Evolutionary conservation across 2,113 vertebrate genomes (phyloP), one percentile per base, ranked within the genome.

Genomic region (Apodemus sylvaticus): DNA sequence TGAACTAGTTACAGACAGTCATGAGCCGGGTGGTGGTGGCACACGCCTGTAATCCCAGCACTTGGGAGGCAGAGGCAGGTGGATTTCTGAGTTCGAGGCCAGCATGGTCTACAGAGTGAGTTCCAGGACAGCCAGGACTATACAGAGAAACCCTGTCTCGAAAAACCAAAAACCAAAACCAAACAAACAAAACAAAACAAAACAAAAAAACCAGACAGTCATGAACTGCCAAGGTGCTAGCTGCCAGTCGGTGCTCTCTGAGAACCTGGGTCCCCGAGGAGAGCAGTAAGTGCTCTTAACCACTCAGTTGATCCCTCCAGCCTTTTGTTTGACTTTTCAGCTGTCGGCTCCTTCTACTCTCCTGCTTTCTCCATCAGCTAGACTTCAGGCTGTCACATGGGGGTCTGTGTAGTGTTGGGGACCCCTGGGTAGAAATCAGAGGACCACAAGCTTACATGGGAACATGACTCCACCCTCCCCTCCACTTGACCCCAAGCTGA

Each of bases 381-480:
- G 76, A 36, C 76, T 71, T 31, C 24, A 74, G 11, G 31, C 51
- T 39, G 60, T 60, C 1, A 11, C 7, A 42, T 3, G 2, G 1
- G 1, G 66, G 64, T 8, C 76, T 24, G 0, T 4, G 60, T n/a
- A 55, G n/a, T 19, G 14, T 17, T 19, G 20, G 64, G 29, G 8
- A 42, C 34, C 39, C 7, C 0, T 2, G 5, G 71, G 16, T 16
- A 48, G 79, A 86, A 19, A 6, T 39, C 9, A 31, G 88, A 76
- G 58, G 14, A n/a, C 60, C 36, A 6, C 17, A 66, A 31, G 48
- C 31, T 34, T 82, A 68, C 29, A 7, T 2, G 4, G 64, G 71
- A 66, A 55, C 51, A 19, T 5, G 24, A 8, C 22, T 16, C 0
- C 2, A 0, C 51, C 55, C 55, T n/a, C 7, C 24, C 1, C 24